Evolutionary conservation across 2,888 invertebrate species (phyloP).

Genomic region (Proisotoma minuta): DNA sequence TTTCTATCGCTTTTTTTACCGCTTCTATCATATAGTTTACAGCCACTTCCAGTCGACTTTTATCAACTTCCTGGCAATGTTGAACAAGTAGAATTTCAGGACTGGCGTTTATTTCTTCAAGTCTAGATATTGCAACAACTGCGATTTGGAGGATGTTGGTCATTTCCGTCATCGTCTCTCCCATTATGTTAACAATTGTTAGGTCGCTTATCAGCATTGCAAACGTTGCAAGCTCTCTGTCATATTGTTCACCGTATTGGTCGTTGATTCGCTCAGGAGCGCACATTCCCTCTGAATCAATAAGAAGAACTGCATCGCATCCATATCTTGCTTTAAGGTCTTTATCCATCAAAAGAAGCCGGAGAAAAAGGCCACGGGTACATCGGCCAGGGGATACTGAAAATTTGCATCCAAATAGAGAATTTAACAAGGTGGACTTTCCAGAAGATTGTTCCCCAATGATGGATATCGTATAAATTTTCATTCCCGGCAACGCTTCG

Average conservation of each 20-base stretch:
- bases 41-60: not conserved
- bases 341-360: constrained; percentile 13
- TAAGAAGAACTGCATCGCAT: constrained; percentile 15
- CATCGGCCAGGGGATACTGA: constrained; percentile 22
- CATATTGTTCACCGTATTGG: not conserved
- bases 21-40: not conserved
- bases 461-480: constrained; percentile 16
- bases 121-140: not conserved
- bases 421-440: constrained; percentile 29
- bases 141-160: not conserved
- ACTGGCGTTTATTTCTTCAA: not conserved
- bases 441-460: constrained; percentile 22
- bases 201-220: constrained; percentile 17
- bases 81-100: not conserved
- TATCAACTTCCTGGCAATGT: not conserved
- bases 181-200: not conserved
- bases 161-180: not conserved
- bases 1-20: not conserved
- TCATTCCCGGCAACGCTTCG: constrained; percentile 8
- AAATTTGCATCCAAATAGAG: constrained; percentile 28
- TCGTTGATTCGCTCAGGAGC: constrained; percentile 13
- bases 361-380: constrained; percentile 19
- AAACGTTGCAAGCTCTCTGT: constrained; percentile 22
- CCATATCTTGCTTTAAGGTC: not conserved
- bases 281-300: constrained; percentile 20